These are phyloP conservation scores for Gobio occitaniae DNA, from an alignment of 2,797 vertebrate genomes.

Conservation along the genomic window DNA sequence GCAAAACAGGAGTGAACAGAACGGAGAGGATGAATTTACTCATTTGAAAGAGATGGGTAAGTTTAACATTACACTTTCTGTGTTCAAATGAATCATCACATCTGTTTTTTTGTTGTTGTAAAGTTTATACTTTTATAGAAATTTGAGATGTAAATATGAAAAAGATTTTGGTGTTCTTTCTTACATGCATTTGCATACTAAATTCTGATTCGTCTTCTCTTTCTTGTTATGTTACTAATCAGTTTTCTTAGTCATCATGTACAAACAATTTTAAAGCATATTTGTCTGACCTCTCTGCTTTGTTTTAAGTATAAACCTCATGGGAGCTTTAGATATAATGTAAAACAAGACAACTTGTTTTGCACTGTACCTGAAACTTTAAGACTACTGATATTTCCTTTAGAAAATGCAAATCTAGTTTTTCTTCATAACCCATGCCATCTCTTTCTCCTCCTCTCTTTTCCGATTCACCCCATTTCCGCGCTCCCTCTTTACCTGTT, in stretches of 20 bases:
- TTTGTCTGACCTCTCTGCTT: not conserved
- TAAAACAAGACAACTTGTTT: not conserved
- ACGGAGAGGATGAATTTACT: slow-evolving; percentile 55
- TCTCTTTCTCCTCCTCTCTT: slow-evolving; percentile 62
- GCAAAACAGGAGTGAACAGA: slow-evolving; percentile 36
- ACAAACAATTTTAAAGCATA: not conserved
- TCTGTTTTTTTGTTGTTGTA: not conserved
- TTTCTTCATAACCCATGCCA: slow-evolving; percentile 35
- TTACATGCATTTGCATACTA: not conserved
- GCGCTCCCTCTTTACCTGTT: slow-evolving; percentile 73
- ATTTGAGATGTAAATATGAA: not conserved
- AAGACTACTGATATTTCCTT: not conserved
- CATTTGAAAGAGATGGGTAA: slow-evolving; percentile 34
- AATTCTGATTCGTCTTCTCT: not conserved
- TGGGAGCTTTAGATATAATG: not conserved
- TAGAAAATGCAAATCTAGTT: not conserved
- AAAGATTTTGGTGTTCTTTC: not conserved
- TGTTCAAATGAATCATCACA: not conserved
- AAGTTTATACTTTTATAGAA: not conserved
- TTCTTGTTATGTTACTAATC: not conserved
- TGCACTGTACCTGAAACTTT: not conserved
- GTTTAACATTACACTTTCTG: not conserved
- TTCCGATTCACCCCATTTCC: slow-evolving; percentile 64
- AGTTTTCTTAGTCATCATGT: not conserved
- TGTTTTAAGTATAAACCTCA: not conserved